Percentiles rank a stretch among this genome's conserved stretches.
Evolutionary conservation across 2,113 vertebrate species (phyloP).

Genomic region (Cervus canadensis): DNA sequence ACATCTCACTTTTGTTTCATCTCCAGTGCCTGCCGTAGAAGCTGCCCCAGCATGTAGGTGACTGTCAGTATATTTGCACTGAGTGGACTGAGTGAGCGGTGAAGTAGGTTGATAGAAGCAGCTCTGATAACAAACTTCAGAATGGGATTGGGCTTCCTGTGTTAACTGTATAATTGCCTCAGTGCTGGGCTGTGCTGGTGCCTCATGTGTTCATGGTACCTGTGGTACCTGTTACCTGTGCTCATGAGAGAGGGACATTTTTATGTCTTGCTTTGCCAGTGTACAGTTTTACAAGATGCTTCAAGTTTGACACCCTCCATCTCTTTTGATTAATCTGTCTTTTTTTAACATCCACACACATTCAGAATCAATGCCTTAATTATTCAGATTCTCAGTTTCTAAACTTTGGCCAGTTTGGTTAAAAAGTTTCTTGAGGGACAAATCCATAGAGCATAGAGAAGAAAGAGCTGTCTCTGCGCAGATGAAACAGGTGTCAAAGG

Average conservation of each 20-base stretch:
- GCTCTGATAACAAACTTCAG: background rate
- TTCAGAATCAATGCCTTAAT: background rate
- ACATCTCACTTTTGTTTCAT: background rate
- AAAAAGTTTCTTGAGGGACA: background rate
- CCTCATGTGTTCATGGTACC: background rate
- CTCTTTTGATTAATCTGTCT: background rate
- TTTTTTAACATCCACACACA: background rate
- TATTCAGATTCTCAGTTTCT: background rate
- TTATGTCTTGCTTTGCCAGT: background rate
- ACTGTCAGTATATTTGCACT: rapidly evolving
- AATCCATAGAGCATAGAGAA: background rate
- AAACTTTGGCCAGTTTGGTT: background rate
- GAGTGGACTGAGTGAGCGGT: background rate
- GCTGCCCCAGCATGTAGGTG: no score
- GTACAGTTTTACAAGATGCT: background rate
- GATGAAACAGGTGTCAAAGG: background rate
- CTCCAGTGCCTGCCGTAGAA: background rate
- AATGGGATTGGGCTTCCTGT: no score
- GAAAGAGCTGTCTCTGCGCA: background rate
- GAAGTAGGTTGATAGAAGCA: background rate
- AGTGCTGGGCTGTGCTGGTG: background rate
- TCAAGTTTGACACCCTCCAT: background rate
- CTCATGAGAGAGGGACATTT: background rate
- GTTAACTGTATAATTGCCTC: background rate
- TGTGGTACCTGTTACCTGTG: background rate